Conservation (phyloP, 2,888 invertebrate species). For the Chrysina gloriosa region DNA sequence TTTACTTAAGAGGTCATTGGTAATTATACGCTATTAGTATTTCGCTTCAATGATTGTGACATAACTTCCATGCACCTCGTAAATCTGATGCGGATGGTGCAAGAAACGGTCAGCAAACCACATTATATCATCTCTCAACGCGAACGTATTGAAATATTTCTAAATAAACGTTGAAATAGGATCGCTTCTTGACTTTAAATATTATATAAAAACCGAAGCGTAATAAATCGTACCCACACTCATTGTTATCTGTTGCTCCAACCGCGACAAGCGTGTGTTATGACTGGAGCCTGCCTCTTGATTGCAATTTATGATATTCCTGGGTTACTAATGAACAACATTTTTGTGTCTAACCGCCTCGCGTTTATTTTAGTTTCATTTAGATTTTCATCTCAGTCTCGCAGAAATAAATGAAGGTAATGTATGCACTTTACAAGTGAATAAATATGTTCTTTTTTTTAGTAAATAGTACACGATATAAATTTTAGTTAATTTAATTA, state of each 20-base stretch:
- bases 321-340: slow-evolving; percentile 47
- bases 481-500: too few relatives aligned
- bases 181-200: slow-evolving; percentile 43
- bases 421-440: too few relatives aligned
- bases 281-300: slow-evolving; percentile 50
- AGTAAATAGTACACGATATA: too few relatives aligned
- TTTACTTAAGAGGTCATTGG: too few relatives aligned
- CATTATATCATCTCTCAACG: not conserved
- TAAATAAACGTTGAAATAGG: slow-evolving; percentile 42
- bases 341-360: slow-evolving; percentile 36
- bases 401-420: slow-evolving; percentile 34
- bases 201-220: slow-evolving; percentile 44
- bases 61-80: not conserved
- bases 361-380: slow-evolving; percentile 62
- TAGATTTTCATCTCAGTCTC: slow-evolving; percentile 5
- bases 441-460: too few relatives aligned
- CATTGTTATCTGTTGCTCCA: slow-evolving; percentile 47
- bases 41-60: slow-evolving; percentile 6
- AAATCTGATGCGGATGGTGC: not conserved
- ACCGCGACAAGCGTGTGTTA: slow-evolving; percentile 49
- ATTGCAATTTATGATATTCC: slow-evolving; percentile 52
- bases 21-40: too few relatives aligned
- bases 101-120: not conserved
- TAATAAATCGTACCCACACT: slow-evolving; percentile 51
- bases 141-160: slow-evolving; percentile 39